Conservation (phyloP, 2,113 vertebrate genomes). For the Erythrocercus mccallii region DNA sequence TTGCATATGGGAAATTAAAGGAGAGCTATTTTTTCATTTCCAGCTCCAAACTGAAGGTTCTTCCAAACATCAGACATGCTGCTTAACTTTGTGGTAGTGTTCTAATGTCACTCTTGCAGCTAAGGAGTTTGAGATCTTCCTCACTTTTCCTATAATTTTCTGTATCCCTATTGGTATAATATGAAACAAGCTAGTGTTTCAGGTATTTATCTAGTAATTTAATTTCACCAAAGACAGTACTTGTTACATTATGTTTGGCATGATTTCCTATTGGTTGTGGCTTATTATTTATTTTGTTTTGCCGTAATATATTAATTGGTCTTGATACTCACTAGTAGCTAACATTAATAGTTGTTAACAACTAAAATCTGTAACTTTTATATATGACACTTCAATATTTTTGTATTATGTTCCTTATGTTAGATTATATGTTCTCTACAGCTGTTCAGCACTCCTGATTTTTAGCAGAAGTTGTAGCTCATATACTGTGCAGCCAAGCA, state of each 20-base stretch:
- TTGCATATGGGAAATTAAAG: slow-evolving; percentile 1
- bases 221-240: not conserved
- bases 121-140: not conserved
- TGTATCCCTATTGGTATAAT: not conserved
- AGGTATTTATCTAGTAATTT: not conserved
- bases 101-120: not conserved
- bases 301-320: not conserved
- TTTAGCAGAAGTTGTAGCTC: not conserved
- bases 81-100: not conserved
- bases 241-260: not conserved
- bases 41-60: not conserved
- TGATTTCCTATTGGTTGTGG: not conserved
- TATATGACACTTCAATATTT: not conserved
- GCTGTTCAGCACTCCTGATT: not conserved
- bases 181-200: not conserved
- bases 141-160: not conserved
- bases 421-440: not conserved
- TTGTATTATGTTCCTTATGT: not conserved
- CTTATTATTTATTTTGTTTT: not conserved
- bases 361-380: not conserved
- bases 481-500: not conserved
- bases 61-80: not conserved
- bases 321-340: not conserved
- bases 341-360: not conserved
- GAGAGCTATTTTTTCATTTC: not conserved